phyloP scores from a whole-genome alignment of 2,113 vertebrate genomes.

The Hemibates koningsi region DNA sequence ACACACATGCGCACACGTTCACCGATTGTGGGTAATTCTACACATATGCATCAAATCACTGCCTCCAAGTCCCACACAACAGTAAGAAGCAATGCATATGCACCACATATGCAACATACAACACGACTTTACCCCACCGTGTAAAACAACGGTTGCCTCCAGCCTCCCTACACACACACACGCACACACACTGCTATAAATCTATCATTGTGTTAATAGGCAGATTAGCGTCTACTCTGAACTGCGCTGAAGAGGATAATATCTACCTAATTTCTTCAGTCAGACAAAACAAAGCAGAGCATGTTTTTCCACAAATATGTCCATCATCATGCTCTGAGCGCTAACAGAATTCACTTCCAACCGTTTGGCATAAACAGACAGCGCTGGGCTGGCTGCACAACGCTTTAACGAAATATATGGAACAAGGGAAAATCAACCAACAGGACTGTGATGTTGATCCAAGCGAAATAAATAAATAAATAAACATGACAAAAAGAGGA shows the following conservation, averaged over 20 bases:
- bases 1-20: slow-evolving; percentile 9
- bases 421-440: not conserved
- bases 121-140: slow-evolving; percentile 4
- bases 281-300: slow-evolving; percentile 46
- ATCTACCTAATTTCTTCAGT: slow-evolving; percentile 48
- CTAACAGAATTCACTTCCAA: not conserved
- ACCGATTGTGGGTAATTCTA: slow-evolving; percentile 49
- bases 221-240: slow-evolving; percentile 44
- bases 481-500: not conserved
- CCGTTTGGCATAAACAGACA: not conserved
- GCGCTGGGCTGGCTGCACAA: not conserved
- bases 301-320: slow-evolving; percentile 21
- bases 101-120: slow-evolving; percentile 45
- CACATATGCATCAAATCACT: slow-evolving; percentile 63
- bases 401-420: not conserved
- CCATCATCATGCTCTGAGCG: slow-evolving; percentile 4
- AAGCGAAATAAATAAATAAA: not conserved
- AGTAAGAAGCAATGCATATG: slow-evolving; percentile 38
- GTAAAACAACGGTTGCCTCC: slow-evolving; percentile 4
- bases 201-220: slow-evolving; percentile 55
- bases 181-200: not conserved
- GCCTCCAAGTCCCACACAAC: slow-evolving; percentile 21
- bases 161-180: not conserved
- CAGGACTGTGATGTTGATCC: not conserved
- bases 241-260: slow-evolving; percentile 38